Base-by-base conservation (phyloP, 2,797 vertebrate species). In the Platyrinchus mystaceus region DNA sequence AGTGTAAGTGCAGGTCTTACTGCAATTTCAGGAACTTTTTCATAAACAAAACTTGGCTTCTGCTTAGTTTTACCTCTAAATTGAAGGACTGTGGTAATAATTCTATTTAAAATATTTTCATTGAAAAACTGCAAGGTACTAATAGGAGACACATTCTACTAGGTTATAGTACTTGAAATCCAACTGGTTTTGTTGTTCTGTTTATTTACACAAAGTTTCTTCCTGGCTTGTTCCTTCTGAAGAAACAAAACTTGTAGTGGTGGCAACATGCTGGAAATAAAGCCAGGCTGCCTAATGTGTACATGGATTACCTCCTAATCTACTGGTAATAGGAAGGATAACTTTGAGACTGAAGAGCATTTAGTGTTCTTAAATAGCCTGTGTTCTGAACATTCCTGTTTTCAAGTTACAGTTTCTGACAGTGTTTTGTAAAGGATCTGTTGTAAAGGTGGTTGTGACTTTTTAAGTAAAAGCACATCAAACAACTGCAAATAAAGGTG, bases 201-300 rank as follows among this genome's bases (percentile, higher is more conserved):
- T 79, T 87, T 82, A 23, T 73, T 78, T 79, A 37, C 39, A 32
- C 24, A 23, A 47, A 41, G 47, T 90, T 95, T 89, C 49, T 87
- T 30, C 44, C 47, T 83, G 67, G 5, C 28, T 82, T 32, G 5
- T 49, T 82, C 52, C 64, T 84, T 84, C 58, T 69, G 64, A 76
- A 79, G 49, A 67, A 97, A 89, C 77, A 94, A 86, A 90, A 50
- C 34, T 95, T 41, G 34, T 74, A 84, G 58, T 78, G 77, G 22
- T 62, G 84, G 41, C 73, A 94, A 56, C 14, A 7, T 94, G 84
- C 53, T 95, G 76, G 58, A 89, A 96, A 79, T 95, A 89, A 83
- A 95, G 60, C n/a, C 89, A 30, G 71, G 60, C 78, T 93, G 55
- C 60, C 37, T 67, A 50, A 73, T 58, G 60, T 56, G 24, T 84